Evolutionary conservation across 2,888 invertebrate species (phyloP).

Genomic region (Hirtodrosophila duncani): DNA sequence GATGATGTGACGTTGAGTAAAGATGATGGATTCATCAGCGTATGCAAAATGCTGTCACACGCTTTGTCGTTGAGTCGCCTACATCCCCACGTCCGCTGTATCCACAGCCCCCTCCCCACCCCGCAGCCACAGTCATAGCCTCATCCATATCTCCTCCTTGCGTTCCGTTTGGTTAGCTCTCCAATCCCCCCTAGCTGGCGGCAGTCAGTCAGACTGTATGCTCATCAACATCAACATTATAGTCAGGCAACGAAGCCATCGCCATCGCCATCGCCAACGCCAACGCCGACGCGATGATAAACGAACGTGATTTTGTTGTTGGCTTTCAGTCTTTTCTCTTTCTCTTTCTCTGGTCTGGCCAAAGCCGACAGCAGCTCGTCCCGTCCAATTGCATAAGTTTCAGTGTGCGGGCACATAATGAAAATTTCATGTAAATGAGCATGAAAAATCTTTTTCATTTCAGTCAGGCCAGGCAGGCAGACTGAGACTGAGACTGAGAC

Average conservation of each 20-base stretch:
- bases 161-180: conserved; percentile 1
- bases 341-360: conserved; percentile 11
- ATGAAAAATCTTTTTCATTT: conserved; percentile 76
- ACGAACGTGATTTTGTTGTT: conserved; percentile 69
- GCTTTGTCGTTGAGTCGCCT: conserved; percentile 58
- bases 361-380: conserved; percentile 38
- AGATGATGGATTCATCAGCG: conserved; percentile 76
- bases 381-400: conserved; percentile 56
- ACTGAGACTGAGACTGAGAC: conserved; percentile 21
- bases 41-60: conserved; percentile 74
- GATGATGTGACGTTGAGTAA: conserved; percentile 75
- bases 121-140: conserved; percentile 5
- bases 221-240: conserved; percentile 67
- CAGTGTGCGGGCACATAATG: conserved; percentile 62
- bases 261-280: conserved; percentile 16
- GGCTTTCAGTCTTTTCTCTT: conserved; percentile 33
- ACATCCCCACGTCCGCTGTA: conserved; percentile 11
- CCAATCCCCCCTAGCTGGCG: not conserved
- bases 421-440: conserved; percentile 76
- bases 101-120: conserved; percentile 8
- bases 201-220: conserved; percentile 39
- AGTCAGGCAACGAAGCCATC: conserved; percentile 47
- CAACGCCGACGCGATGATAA: conserved; percentile 64
- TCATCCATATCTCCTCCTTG: conserved; percentile 28
- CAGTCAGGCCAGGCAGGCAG: conserved; percentile 44